Evolutionary conservation across 2,797 vertebrate species (phyloP).

Genomic region (Zenarchopterus dispar): DNA sequence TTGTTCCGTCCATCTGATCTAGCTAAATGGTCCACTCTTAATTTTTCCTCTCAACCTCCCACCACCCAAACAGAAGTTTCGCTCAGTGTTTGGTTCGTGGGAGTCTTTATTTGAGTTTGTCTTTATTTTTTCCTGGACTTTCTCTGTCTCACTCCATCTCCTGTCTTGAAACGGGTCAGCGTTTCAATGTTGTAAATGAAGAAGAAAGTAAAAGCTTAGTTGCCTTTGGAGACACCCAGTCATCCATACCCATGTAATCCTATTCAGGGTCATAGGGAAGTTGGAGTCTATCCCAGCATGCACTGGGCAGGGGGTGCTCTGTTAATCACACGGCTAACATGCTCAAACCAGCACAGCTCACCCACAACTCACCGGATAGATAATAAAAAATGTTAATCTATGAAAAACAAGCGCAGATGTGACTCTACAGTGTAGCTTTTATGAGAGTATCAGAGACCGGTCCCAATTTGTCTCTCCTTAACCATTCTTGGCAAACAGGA

Average conservation of each 20-base stretch:
- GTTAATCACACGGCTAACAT: constrained; percentile 36
- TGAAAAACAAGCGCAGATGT: not conserved
- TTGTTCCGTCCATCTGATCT: constrained; percentile 60
- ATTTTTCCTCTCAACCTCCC: constrained; percentile 47
- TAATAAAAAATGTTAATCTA: not conserved
- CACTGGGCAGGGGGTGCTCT: constrained; percentile 25
- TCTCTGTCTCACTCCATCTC: constrained; percentile 22
- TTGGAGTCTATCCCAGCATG: constrained; percentile 55
- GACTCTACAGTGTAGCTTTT: not conserved
- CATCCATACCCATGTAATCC: constrained; percentile 65
- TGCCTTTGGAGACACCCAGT: constrained; percentile 51
- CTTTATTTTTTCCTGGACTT: constrained; percentile 4
- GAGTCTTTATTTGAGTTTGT: constrained; percentile 18
- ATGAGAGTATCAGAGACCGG: not conserved
- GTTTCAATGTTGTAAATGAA: constrained; percentile 31
- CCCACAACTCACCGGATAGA: not conserved
- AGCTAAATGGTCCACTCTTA: constrained; percentile 50
- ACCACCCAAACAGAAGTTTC: constrained; percentile 31
- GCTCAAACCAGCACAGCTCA: constrained; percentile 14
- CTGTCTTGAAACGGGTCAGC: constrained; percentile 25
- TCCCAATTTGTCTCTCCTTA: constrained; percentile 27
- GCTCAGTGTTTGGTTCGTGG: constrained; percentile 10
- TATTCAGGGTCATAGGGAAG: constrained; percentile 41
- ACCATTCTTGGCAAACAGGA: constrained; percentile 59
- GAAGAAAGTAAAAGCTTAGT: constrained; percentile 43